Conservation (phyloP, 2,113 vertebrate genomes). For the Mustela lutreola region DNA sequence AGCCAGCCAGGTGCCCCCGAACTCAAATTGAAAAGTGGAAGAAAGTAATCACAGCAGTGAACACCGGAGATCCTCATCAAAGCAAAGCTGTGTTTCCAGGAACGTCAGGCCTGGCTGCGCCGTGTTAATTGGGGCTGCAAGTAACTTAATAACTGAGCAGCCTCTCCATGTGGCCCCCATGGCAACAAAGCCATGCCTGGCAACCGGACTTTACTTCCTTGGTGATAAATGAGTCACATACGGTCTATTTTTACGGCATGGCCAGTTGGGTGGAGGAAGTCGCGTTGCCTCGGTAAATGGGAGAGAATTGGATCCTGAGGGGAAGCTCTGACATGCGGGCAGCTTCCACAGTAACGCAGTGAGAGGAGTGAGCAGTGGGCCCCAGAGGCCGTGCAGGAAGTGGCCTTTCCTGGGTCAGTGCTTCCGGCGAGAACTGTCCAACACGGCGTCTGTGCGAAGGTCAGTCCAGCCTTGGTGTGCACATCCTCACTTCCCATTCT, state of each 20-base stretch:
- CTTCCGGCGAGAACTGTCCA: rapidly evolving
- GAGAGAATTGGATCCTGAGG: background rate
- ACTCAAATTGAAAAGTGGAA: background rate
- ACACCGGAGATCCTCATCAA: background rate
- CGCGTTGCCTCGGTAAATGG: background rate
- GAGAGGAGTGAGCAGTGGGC: rapidly evolving
- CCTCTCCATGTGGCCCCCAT: background rate
- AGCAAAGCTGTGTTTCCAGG: background rate
- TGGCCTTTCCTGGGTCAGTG: background rate
- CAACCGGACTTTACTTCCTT: constrained; percentile 53
- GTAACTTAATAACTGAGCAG: background rate
- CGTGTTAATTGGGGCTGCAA: background rate
- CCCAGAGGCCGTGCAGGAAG: background rate
- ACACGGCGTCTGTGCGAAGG: no score
- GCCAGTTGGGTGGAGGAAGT: background rate
- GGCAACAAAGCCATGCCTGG: constrained; percentile 33
- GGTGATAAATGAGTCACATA: background rate
- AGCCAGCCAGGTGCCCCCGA: background rate
- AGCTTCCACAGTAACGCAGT: background rate
- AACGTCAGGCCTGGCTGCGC: background rate
- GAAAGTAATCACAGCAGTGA: background rate
- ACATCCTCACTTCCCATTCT: background rate
- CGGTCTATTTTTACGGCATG: background rate
- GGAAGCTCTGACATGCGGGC: background rate
- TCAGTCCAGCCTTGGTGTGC: rapidly evolving